Conservation (phyloP, 2,888 invertebrate species). For the Trichopria drosophilae region DNA sequence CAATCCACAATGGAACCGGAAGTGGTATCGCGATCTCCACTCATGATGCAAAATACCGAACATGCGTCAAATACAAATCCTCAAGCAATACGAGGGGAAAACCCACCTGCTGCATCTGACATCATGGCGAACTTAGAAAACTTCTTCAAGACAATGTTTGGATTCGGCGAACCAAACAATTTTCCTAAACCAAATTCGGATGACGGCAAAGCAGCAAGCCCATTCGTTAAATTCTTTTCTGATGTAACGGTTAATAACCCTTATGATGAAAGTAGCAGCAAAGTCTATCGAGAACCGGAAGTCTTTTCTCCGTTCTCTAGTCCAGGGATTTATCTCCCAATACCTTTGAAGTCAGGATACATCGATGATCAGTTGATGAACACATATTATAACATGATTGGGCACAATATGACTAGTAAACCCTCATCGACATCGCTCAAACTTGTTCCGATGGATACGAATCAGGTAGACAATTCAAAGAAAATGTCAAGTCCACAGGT, state of each 20-base stretch:
- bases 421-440: conserved; percentile 7
- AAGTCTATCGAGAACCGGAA: conserved; percentile 31
- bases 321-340: conserved; percentile 33
- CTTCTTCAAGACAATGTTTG: too few species aligned
- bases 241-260: conserved; percentile 24
- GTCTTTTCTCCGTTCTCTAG: conserved; percentile 25
- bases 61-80: too few species aligned
- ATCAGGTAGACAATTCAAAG: conserved; percentile 25
- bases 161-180: too few species aligned
- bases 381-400: not conserved
- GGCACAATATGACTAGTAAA: not conserved
- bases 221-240: conserved; percentile 29
- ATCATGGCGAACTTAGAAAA: too few species aligned
- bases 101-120: too few species aligned
- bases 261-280: conserved; percentile 32
- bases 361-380: too few species aligned
- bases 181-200: conserved; percentile 24
- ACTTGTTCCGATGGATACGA: conserved; percentile 13
- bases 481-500: conserved; percentile 16
- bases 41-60: too few species aligned
- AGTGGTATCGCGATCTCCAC: too few species aligned
- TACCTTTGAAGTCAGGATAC: too few species aligned
- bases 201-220: conserved; percentile 19
- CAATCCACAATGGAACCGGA: too few species aligned
- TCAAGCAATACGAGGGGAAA: too few species aligned